phyloP scores from a whole-genome alignment of 2,113 vertebrate species.

The Siphamia tubifer region DNA sequence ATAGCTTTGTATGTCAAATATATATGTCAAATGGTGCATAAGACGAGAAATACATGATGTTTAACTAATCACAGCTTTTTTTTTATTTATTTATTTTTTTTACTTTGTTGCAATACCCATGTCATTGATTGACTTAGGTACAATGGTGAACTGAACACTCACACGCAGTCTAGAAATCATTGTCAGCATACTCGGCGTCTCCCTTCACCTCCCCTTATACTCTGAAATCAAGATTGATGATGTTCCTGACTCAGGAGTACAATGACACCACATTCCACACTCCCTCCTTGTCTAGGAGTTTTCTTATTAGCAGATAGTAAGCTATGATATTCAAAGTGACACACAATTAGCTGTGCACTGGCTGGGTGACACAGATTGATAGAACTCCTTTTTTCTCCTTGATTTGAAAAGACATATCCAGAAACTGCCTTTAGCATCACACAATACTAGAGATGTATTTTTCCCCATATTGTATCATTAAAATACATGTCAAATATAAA shows the following conservation, averaged over 20 bases:
- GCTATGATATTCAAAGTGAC: conserved; percentile 67
- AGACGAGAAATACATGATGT: no score
- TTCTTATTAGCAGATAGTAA: conserved; percentile 42
- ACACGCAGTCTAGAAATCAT: no score
- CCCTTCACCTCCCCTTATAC: conserved; percentile 22
- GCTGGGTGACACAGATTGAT: conserved; percentile 50
- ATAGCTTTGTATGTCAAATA: no score
- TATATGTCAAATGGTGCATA: no score
- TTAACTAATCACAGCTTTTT: no score
- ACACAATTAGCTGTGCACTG: conserved; percentile 59
- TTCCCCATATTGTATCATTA: no score
- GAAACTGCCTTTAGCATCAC: background rate
- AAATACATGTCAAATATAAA: no score
- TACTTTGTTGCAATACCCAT: no score
- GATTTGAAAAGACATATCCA: conserved; percentile 13
- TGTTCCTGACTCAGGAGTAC: conserved; percentile 36
- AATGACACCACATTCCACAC: conserved; percentile 43
- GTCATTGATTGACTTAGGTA: no score
- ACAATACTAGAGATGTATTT: background rate
- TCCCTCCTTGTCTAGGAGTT: conserved; percentile 38
- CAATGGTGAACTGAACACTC: no score
- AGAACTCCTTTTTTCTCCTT: conserved; percentile 15
- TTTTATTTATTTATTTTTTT: no score
- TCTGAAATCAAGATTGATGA: conserved; percentile 73
- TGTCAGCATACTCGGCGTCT: conserved; percentile 32